These are phyloP conservation scores for Panagrolaimus sp. DNA, from an alignment of 1,140 invertebrate species.

Conservation along the genomic window DNA sequence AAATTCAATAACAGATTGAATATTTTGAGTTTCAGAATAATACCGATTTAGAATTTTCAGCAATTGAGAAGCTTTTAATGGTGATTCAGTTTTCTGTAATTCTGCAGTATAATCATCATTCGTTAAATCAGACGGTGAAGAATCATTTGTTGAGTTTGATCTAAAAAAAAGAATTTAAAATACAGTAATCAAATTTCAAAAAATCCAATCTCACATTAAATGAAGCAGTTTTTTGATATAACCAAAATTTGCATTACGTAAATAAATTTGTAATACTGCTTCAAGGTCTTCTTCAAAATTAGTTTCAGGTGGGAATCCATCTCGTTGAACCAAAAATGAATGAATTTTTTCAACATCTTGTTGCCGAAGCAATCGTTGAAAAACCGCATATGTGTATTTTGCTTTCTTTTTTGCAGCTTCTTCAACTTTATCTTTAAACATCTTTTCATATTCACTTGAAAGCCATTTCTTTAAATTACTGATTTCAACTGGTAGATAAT, in stretches of 20 bases:
- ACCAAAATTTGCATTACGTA: constrained; percentile 22
- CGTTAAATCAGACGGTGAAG: too few species aligned
- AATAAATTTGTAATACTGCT: constrained; percentile 15
- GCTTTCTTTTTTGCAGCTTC: background rate
- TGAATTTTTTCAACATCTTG: constrained; percentile 26
- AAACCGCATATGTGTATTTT: constrained; percentile 4
- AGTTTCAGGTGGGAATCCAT: constrained; percentile 19
- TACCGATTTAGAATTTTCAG: constrained; percentile 20
- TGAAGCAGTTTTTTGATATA: constrained; percentile 26
- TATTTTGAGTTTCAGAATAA: constrained; percentile 17
- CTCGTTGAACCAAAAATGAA: constrained; percentile 3
- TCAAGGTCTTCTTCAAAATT: constrained; percentile 25
- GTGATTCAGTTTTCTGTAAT: background rate
- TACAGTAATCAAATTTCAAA: background rate
- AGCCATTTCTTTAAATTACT: constrained; percentile 8
- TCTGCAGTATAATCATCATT: too few species aligned
- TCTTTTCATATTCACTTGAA: background rate
- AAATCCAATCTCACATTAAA: constrained; percentile 9
- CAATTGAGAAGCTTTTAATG: constrained; percentile 32
- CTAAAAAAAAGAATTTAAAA: too few species aligned
- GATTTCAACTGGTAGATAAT: background rate
- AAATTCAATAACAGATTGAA: constrained; percentile 25
- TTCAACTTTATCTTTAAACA: constrained; percentile 3
- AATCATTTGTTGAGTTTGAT: too few species aligned
- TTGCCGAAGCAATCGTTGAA: constrained; percentile 6